Percentiles rank a stretch among this genome's conserved stretches.
These are phyloP conservation scores for Pandemis heparana DNA, from an alignment of 2,888 invertebrate species.

Conservation along the genomic window DNA sequence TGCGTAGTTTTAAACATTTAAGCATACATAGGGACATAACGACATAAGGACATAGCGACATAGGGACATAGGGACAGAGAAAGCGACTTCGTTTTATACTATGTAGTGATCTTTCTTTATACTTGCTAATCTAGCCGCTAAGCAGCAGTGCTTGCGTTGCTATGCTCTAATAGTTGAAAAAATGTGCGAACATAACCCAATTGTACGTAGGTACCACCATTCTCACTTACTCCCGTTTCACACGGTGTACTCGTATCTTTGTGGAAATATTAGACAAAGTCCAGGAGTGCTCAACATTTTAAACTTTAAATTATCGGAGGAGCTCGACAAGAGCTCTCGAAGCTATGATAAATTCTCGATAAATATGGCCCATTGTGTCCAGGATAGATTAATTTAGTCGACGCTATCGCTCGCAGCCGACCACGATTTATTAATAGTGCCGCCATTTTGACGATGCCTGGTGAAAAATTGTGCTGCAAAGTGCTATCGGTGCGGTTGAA, in stretches of 20 bases:
- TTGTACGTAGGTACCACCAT: too few species aligned
- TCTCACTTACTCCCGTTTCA: neutral
- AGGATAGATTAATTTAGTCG: slow-evolving; percentile 61
- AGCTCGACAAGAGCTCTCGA: slow-evolving; percentile 10
- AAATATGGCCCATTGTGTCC: slow-evolving; percentile 59
- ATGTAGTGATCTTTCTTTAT: too few species aligned
- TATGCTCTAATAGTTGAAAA: too few species aligned
- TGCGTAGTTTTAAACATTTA: too few species aligned
- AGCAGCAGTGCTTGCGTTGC: too few species aligned
- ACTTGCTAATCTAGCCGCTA: too few species aligned
- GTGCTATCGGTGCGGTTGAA: slow-evolving; percentile 14
- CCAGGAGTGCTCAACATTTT: slow-evolving; percentile 20
- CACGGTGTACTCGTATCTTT: too few species aligned
- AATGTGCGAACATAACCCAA: too few species aligned
- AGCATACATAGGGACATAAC: too few species aligned
- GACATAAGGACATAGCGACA: too few species aligned
- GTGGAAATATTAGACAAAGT: neutral
- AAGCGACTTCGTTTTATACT: too few species aligned
- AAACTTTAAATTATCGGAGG: slow-evolving; percentile 24
- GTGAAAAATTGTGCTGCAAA: slow-evolving; percentile 49
- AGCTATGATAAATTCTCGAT: slow-evolving; percentile 52
- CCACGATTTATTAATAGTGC: slow-evolving; percentile 56
- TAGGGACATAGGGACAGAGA: too few species aligned
- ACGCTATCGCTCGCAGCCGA: slow-evolving; percentile 57
- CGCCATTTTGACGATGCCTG: slow-evolving; percentile 48